These are phyloP conservation scores for Leptobrachium leishanense DNA, from an alignment of 2,113 vertebrate species.

Conservation along the genomic window DNA sequence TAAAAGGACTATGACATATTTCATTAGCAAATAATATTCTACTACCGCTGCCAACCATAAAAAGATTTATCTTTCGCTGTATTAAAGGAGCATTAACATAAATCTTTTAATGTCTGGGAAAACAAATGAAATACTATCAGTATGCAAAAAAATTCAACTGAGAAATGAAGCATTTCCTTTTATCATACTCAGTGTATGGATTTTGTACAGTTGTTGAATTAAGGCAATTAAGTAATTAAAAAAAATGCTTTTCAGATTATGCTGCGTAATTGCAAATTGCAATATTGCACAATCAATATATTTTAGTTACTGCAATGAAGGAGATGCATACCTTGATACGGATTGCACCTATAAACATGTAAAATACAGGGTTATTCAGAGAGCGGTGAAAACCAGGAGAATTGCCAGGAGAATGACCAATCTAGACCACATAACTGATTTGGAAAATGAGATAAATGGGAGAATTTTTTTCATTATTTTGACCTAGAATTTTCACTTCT, in stretches of 20 bases:
- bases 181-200: conserved; percentile 17
- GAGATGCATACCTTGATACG: neutral
- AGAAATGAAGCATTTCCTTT: conserved; percentile 52
- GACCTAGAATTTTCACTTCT: too few species aligned
- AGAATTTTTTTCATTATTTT: too few species aligned
- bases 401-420: too few species aligned
- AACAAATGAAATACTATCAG: conserved; percentile 46
- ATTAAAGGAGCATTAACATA: conserved; percentile 58
- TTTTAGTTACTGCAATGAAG: conserved; percentile 30
- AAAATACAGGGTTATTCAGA: too few species aligned
- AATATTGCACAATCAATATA: conserved; percentile 25
- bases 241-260: conserved; percentile 22
- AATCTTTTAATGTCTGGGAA: conserved; percentile 58
- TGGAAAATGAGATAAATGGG: too few species aligned
- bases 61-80: conserved; percentile 57
- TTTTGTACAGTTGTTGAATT: conserved; percentile 10
- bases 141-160: conserved; percentile 52
- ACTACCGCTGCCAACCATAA: conserved; percentile 59
- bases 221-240: conserved; percentile 13
- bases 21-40: conserved; percentile 65
- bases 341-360: too few species aligned
- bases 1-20: conserved; percentile 73
- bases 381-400: too few species aligned
- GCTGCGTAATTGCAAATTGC: too few species aligned
- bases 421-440: too few species aligned